Evolutionary conservation across 2,113 vertebrate genomes (phyloP), one percentile per base, ranked within the genome.

Genomic region (Gopherus evgoodei): DNA sequence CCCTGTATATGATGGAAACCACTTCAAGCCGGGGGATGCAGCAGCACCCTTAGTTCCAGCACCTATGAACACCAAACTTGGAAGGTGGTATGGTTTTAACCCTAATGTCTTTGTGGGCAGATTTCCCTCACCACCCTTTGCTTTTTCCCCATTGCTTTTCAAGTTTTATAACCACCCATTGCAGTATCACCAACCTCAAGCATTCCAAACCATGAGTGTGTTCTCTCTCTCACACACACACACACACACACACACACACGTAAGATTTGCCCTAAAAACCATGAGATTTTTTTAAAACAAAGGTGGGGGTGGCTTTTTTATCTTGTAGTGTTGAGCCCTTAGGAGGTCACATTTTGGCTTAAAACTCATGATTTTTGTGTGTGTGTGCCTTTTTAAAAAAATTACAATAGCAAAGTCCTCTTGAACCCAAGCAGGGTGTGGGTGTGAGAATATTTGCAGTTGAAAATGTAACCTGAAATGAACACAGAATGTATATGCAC

Each of bases 241-340:
- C 3, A 54, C 19, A 22, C 9, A 8, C 19, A 52, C 8, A 54
- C 19, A 21, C 5, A 52, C 3, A 54, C 19, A 22, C 9, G 47
- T 6, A 54, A 93, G 9, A 54, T 19, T 19, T 83, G 65, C 1
- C 1, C 83, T 91, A 0, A 1, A 83, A 94, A 81, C 72, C 6
- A 1, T 10, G 3, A 59, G 57, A 24, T 62, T 62, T 62, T 31
- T 62, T 62, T 29, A 13, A 62, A 31, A 35, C 12, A 65, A 65
- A 35, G 35, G 35, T 31, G 14, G 16, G 31, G 3, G 65, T 27
- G 35, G 16, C 8, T 69, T 35, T 17, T 75, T 1, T 42, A 57
- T 81, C 1, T 56, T 72, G 8, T 29, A 57, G 5, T 25, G 54
- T 8, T 80, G 6, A 0, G 0, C 12, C 8, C 17, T 62, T 69